Conservation (phyloP, 2,113 vertebrate genomes). For the Periophthalmus modestus region DNA sequence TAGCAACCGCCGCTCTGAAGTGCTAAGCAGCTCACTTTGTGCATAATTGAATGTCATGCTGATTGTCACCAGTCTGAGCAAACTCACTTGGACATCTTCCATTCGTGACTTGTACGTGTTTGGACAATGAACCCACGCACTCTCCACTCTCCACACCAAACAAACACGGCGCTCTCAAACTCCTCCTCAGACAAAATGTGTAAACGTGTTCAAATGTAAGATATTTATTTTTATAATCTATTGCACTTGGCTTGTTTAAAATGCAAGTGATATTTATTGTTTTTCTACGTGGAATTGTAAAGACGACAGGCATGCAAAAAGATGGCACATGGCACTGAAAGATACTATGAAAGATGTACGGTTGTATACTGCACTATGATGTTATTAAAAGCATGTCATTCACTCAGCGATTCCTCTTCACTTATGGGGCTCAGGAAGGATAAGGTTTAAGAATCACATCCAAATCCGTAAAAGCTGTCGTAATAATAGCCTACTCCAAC, state of each 20-base stretch:
- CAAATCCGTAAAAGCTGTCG: no score
- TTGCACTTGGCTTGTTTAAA: conserved; percentile 1
- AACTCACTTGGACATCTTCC: conserved; percentile 10
- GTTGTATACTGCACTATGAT: neutral
- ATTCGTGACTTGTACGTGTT: neutral
- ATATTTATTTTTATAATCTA: conserved; percentile 28
- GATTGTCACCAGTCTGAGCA: conserved; percentile 3
- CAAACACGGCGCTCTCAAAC: neutral
- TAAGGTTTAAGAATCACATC: no score
- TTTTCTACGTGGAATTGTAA: conserved; percentile 3
- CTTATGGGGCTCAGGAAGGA: no score
- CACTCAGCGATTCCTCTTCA: neutral
- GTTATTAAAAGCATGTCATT: conserved; percentile 1
- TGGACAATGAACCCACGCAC: neutral
- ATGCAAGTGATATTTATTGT: conserved; percentile 43
- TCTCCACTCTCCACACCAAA: neutral
- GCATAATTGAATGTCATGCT: neutral
- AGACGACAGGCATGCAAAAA: conserved; percentile 1
- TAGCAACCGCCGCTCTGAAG: neutral
- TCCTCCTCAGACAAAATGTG: neutral
- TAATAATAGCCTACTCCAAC: no score
- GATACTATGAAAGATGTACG: neutral
- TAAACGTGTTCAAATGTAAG: conserved; percentile 13
- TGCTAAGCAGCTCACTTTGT: neutral
- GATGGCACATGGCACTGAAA: neutral